Base-by-base conservation (phyloP, 2,888 invertebrate species). In the Notodonta ziczac region DNA sequence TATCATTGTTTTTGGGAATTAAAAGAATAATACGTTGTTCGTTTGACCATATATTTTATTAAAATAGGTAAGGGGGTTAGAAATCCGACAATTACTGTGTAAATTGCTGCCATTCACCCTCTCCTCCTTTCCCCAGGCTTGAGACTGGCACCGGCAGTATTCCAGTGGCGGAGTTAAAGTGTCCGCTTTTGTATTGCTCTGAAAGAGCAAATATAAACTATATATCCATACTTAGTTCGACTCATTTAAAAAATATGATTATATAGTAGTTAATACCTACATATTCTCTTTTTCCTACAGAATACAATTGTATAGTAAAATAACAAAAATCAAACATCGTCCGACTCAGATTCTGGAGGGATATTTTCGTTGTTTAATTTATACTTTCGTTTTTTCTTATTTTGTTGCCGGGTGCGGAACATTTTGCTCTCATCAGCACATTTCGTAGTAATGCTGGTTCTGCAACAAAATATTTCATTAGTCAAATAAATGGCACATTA, bases 351-450 rank as follows among this genome's bases (percentile, higher is more conserved):
- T 13, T 66, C 65, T 13, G 80, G 79, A 13, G 78, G 70, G 57
- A 80, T 64, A 59, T 84, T 85, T 62, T 84, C 84, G 56, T 73
- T 71, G 57, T 77, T 74, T 40, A 67, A 66, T 61, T 70, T 74
- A 48, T 50, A 61, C 12, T 65, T 70, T 14, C 70, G 70, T 60
- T 74, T 85, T 35, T 72, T 82, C 70, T 76, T 78, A 54, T 82
- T 82, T 24, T 74, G 69, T 61, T 81, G 75, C 4, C 86, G 81
- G 53, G 78, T 85, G 35, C 91, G 91, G 53, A 86, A 85, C 94
- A 95, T 94, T 84, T 95, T 95, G 69, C 94, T 94, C 79, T 95
- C 95, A 74, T 95, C 95, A 0, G 94, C 94, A 73, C 95, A 95
- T 81, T 95, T 95, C 0, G 94, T 94, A 32, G 95, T 95, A n/a